Percentiles rank a stretch among this genome's conserved stretches.
phyloP scores from a whole-genome alignment of 1,140 invertebrate species.

The Scaptomyza graminum region DNA sequence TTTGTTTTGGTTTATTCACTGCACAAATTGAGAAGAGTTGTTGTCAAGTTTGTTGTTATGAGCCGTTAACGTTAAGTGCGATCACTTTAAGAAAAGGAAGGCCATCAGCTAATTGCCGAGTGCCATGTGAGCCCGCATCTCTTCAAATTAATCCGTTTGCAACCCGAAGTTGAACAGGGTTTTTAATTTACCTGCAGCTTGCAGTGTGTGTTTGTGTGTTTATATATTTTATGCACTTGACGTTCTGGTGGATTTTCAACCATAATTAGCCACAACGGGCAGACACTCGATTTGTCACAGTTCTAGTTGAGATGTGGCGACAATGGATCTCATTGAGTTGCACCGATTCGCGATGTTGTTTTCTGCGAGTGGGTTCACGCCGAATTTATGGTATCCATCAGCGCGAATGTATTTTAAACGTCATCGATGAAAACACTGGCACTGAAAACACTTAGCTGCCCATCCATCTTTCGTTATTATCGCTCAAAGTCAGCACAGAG shows the following conservation, averaged over 20 bases:
- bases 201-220: no score
- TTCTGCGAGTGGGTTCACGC: slow-evolving; percentile 32
- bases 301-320: slow-evolving; percentile 10
- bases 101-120: slow-evolving; percentile 32
- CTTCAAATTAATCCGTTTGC: slow-evolving; percentile 58
- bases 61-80: neutral
- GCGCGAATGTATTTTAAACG: slow-evolving; percentile 62
- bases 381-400: slow-evolving; percentile 52
- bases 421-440: slow-evolving; percentile 67
- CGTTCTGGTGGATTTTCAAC: slow-evolving; percentile 34
- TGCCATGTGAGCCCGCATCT: slow-evolving; percentile 27
- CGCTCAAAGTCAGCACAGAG: slow-evolving; percentile 35
- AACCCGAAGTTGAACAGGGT: slow-evolving; percentile 40
- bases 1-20: slow-evolving; percentile 24
- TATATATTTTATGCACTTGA: slow-evolving; percentile 30
- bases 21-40: slow-evolving; percentile 40
- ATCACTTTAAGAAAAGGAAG: slow-evolving; percentile 9
- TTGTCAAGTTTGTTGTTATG: slow-evolving; percentile 7
- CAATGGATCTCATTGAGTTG: slow-evolving; percentile 18
- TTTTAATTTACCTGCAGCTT: slow-evolving; percentile 36
- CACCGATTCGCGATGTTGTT: slow-evolving; percentile 19
- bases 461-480: slow-evolving; percentile 72
- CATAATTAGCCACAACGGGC: slow-evolving; percentile 51
- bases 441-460: slow-evolving; percentile 62
- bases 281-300: slow-evolving; percentile 53